Evolutionary conservation across 2,888 invertebrate species (phyloP).

Genomic region (Leptothorax acervorum): DNA sequence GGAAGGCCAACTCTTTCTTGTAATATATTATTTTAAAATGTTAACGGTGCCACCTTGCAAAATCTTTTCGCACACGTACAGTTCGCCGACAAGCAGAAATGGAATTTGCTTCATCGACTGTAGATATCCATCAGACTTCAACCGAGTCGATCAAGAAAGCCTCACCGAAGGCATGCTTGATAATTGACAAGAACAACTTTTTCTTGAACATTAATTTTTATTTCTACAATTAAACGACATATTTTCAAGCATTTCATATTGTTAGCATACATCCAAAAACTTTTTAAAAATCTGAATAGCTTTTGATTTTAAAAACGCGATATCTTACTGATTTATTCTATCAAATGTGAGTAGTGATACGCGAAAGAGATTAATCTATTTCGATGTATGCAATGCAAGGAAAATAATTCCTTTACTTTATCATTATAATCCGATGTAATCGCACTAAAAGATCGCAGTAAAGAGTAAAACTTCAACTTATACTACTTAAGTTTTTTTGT

Average conservation of each 20-base stretch:
- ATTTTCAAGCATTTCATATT: not conserved
- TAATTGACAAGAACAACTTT: not conserved
- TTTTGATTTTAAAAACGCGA: not conserved
- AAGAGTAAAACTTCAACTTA: too few species aligned
- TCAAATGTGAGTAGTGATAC: too few species aligned
- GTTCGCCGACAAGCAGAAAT: not conserved
- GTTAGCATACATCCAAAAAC: not conserved
- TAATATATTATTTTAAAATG: slow-evolving; percentile 14
- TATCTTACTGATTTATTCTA: not conserved
- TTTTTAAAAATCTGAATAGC: not conserved
- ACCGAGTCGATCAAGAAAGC: not conserved
- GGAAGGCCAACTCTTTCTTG: not conserved
- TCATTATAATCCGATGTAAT: too few species aligned
- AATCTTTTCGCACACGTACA: not conserved
- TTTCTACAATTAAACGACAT: not conserved
- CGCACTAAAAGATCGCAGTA: too few species aligned
- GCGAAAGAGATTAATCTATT: too few species aligned
- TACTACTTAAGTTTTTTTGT: not conserved
- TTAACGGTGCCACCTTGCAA: not conserved
- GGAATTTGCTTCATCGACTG: slow-evolving; percentile 30
- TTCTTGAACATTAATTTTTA: not conserved
- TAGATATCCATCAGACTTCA: not conserved
- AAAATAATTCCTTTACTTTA: not conserved
- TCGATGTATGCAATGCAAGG: too few species aligned
- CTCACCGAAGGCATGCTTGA: not conserved